Evolutionary conservation across 2,113 vertebrate species (phyloP), one percentile per base, ranked within the genome.

Genomic region (Peromyscus californicus): DNA sequence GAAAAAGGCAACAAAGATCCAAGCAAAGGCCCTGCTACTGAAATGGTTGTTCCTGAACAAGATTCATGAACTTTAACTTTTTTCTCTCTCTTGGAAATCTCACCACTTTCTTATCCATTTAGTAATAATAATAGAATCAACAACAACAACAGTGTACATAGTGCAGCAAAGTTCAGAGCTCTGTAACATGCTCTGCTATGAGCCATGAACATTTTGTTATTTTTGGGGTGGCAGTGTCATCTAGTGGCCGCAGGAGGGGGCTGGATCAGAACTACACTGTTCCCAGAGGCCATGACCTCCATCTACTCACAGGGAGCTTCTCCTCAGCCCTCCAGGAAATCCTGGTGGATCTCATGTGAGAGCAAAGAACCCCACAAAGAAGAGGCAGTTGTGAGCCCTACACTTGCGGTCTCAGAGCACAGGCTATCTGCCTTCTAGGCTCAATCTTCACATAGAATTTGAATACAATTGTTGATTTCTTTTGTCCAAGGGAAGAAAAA

Each of bases 81-180:
- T 93, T 79, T 94, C 89, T 93, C 29, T 89, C 61, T 92, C 83
- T 94, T 59, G 29, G n/a, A 93, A 79, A 5, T 92, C 65, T 80
- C 59, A 69, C 63, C 84, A 21, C 39, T 69, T 84, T 82, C 45
- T 57, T 3, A 67, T 22, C 7, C 65, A 54, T 15, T 26, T 42
- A 69, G 59, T 21, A 48, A 10, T 8, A 72, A n/a, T 3, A 72
- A 70, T n/a, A n/a, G n/a, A 36, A 70, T 33, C 26, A 69, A 16
- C 31, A 69, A 45, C 39, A 42, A 19, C 22, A 54, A 54, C n/a
- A n/a, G n/a, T 19, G n/a, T 2, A 26, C 29, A 11, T 6, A 70
- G 33, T 21, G 10, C 89, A 51, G 89, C 31, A 26, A 61, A 57
- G 69, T 31, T 31, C n/a, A 17, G 3, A 87, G 31, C 90, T 85